Conservation (phyloP, 2,797 vertebrate genomes). For the Enteromius radiatus region DNA sequence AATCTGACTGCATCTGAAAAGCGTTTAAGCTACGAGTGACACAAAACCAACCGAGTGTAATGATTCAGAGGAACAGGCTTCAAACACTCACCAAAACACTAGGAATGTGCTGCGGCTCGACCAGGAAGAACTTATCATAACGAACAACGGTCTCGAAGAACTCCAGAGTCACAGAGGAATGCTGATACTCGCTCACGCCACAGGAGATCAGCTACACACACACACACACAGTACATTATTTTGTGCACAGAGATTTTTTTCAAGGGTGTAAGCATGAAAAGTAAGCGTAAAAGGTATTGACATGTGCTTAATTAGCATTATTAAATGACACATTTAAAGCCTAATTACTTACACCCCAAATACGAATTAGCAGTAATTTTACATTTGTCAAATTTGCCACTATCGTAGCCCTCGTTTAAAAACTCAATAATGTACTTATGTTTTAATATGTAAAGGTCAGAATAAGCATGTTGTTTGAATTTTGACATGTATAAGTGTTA, state of each 20-base stretch:
- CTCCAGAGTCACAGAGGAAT: constrained; percentile 92
- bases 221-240: neutral
- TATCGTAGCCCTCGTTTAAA: too few species aligned
- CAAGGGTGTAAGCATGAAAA: neutral
- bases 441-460: too few species aligned
- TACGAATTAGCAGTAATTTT: too few species aligned
- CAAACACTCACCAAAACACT: constrained; percentile 86
- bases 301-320: too few species aligned
- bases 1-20: neutral
- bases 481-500: too few species aligned
- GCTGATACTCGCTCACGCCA: constrained; percentile 92
- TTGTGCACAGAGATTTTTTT: too few species aligned
- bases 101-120: constrained; percentile 97
- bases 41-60: neutral
- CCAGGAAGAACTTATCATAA: constrained; percentile 97
- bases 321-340: too few species aligned
- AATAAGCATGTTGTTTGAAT: too few species aligned
- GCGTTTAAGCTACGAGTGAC: neutral
- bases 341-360: too few species aligned
- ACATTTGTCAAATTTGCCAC: too few species aligned
- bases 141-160: constrained; percentile 96
- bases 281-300: too few species aligned
- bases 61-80: fast-evolving
- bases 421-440: too few species aligned
- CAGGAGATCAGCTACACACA: constrained; percentile 87